Evolutionary conservation across 2,797 vertebrate species (phyloP).

Genomic region (Sebastes itinus): DNA sequence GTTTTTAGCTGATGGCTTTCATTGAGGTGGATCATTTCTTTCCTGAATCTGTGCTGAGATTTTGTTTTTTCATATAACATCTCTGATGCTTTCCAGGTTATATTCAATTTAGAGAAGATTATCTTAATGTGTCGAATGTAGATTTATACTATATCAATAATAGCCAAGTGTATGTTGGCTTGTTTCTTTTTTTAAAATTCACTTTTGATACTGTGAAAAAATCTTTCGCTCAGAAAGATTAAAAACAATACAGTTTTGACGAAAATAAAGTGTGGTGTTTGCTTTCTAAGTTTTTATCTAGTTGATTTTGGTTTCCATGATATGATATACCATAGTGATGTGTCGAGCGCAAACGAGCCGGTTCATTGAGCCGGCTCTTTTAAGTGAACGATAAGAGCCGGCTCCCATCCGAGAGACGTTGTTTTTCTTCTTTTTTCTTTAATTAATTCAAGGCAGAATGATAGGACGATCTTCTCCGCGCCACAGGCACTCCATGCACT

Average conservation of each 20-base stretch:
- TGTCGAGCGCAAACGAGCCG: no score
- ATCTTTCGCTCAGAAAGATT: conserved; percentile 95
- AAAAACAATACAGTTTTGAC: conserved; percentile 91
- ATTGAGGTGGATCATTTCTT: conserved; percentile 64
- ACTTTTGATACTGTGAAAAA: conserved; percentile 98
- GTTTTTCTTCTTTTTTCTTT: no score
- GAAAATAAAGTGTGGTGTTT: conserved; percentile 80
- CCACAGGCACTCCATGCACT: no score
- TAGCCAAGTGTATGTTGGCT: conserved; percentile 87
- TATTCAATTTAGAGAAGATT: conserved; percentile 84
- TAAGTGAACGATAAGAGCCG: no score
- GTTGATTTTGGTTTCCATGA: background rate
- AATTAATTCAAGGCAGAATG: no score
- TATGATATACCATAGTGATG: no score
- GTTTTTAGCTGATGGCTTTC: conserved; percentile 71
- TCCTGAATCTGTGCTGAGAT: conserved; percentile 71
- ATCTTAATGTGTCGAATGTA: conserved; percentile 88
- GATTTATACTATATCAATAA: conserved; percentile 88
- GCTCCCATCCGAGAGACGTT: rapidly evolving
- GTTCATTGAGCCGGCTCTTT: no score
- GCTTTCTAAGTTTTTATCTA: conserved; percentile 49
- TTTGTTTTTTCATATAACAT: conserved; percentile 79
- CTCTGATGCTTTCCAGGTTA: conserved; percentile 89
- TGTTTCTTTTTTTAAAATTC: conserved; percentile 82
- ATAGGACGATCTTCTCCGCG: no score